A percentile compares a stretch with the other conserved stretches of the same genome.
These are phyloP conservation scores for Otolemur garnettii DNA, from an alignment of 2,113 vertebrate species.

Conservation along the genomic window DNA sequence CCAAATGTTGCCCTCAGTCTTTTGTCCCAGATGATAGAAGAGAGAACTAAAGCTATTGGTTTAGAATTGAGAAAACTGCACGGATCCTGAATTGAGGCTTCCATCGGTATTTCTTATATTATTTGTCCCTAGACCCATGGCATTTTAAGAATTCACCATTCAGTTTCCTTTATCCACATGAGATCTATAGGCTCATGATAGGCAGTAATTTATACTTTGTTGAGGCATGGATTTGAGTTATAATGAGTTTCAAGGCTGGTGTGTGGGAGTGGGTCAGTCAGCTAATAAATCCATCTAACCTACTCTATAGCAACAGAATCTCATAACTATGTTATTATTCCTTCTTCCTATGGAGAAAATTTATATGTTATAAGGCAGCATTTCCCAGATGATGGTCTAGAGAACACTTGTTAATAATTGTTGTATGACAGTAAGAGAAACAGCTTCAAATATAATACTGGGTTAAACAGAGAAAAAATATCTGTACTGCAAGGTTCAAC, in stretches of 20 bases:
- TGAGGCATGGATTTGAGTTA: constrained; percentile 26
- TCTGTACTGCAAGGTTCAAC: neutral
- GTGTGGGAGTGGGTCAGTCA: neutral
- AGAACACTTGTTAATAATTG: constrained; percentile 7
- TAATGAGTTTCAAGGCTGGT: neutral
- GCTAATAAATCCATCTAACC: constrained; percentile 1
- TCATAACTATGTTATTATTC: neutral
- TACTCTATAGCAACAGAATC: neutral
- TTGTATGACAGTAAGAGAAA: neutral
- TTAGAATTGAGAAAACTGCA: constrained; percentile 10
- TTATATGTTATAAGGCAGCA: neutral
- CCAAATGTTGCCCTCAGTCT: constrained; percentile 69
- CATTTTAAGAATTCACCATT: neutral
- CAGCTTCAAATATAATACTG: neutral
- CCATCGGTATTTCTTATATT: neutral
- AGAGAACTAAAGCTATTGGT: constrained; percentile 43
- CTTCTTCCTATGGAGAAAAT: constrained; percentile 48
- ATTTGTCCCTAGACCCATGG: neutral
- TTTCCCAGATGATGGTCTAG: neutral
- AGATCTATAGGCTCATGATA: neutral
- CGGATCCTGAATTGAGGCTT: constrained; percentile 12
- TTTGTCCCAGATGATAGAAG: constrained; percentile 58
- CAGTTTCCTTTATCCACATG: neutral
- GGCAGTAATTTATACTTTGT: constrained; percentile 1
- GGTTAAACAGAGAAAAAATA: constrained; percentile 6